These are phyloP conservation scores for Sinhomidia bicolor DNA, from an alignment of 2,888 invertebrate species.

Conservation along the genomic window DNA sequence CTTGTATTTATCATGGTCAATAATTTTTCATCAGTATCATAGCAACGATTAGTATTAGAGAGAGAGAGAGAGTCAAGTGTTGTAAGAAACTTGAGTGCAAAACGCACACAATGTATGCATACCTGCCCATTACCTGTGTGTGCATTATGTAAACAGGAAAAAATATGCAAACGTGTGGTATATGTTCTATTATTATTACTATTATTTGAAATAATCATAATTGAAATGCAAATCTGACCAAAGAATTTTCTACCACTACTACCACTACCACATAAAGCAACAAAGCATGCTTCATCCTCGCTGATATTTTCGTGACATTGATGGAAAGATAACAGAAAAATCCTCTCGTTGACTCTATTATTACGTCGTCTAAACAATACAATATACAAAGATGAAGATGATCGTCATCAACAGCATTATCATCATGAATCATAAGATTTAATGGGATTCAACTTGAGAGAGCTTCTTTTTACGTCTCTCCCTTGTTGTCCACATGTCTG, in stretches of 20 bases:
- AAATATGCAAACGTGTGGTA: slow-evolving; percentile 29
- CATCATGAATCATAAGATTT: background rate
- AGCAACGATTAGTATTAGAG: background rate
- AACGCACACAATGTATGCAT: too few species aligned
- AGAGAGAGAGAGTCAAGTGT: background rate
- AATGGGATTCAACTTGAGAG: slow-evolving; percentile 35
- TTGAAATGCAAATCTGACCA: slow-evolving; percentile 15
- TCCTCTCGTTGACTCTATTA: slow-evolving; percentile 38
- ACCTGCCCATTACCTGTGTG: background rate
- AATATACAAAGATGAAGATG: background rate
- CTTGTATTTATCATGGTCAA: background rate
- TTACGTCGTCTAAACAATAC: slow-evolving; percentile 36
- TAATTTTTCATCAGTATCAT: background rate
- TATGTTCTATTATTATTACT: background rate
- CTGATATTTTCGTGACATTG: slow-evolving; percentile 63
- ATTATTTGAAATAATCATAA: slow-evolving; percentile 4
- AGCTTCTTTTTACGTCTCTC: slow-evolving; percentile 27
- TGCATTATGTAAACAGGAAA: slow-evolving; percentile 6
- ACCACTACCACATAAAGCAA: too few species aligned
- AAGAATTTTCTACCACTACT: background rate
- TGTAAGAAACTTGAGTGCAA: background rate
- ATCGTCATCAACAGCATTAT: background rate
- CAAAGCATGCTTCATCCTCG: slow-evolving; percentile 47
- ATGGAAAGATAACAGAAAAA: slow-evolving; percentile 63
- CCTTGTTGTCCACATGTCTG: slow-evolving; percentile 1